These are phyloP conservation scores for Salpingus planirostris DNA, from an alignment of 2,888 invertebrate genomes.

Conservation along the genomic window DNA sequence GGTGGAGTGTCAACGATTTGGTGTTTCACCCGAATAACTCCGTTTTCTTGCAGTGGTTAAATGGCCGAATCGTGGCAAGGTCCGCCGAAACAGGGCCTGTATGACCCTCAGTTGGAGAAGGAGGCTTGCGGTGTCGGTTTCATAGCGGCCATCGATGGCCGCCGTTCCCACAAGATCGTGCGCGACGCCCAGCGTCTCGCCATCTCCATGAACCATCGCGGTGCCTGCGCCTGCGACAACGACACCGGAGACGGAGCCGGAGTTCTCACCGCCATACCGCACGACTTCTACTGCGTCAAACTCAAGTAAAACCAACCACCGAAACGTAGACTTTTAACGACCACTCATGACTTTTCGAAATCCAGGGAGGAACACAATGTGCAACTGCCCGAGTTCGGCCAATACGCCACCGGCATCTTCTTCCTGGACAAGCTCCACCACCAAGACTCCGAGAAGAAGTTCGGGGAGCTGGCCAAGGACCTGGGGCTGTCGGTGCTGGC, in stretches of 20 bases:
- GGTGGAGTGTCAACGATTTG: too few species aligned
- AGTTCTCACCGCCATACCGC: slow-evolving; percentile 92
- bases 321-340: too few species aligned
- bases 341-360: too few species aligned
- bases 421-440: slow-evolving; percentile 83
- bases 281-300: slow-evolving; percentile 79
- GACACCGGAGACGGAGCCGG: slow-evolving; percentile 99
- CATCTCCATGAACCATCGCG: slow-evolving; percentile 97
- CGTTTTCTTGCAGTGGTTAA: slow-evolving; percentile 27
- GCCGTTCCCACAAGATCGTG: slow-evolving; percentile 89
- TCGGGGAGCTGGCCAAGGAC: slow-evolving; percentile 70
- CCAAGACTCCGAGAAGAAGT: slow-evolving; percentile 69
- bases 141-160: slow-evolving; percentile 96
- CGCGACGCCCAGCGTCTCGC: slow-evolving; percentile 92
- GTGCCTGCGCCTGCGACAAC: slow-evolving; percentile 98
- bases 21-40: too few species aligned
- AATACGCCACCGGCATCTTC: slow-evolving; percentile 94
- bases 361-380: slow-evolving; percentile 71
- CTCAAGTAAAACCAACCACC: slow-evolving; percentile 60
- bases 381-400: slow-evolving; percentile 75
- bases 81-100: slow-evolving; percentile 84
- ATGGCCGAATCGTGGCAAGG: slow-evolving; percentile 58
- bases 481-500: slow-evolving; percentile 75
- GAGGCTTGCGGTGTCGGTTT: slow-evolving; percentile 99
- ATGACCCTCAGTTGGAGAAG: slow-evolving; percentile 91